Evolutionary conservation across 2,113 vertebrate genomes (phyloP).

Genomic region (Chionis minor): DNA sequence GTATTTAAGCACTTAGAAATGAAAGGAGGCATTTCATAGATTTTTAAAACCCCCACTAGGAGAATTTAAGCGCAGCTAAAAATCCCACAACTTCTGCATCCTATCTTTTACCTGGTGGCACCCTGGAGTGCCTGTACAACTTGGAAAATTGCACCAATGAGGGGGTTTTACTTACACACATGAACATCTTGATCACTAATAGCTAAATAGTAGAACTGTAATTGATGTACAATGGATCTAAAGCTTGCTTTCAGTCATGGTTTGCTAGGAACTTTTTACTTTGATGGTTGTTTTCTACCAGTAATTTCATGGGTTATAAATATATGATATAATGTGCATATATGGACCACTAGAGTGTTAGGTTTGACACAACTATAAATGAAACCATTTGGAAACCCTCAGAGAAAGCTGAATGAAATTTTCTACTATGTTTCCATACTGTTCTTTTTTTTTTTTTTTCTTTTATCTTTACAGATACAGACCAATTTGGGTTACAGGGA

Average conservation of each 20-base stretch:
- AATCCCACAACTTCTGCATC: neutral
- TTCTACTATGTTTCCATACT: neutral
- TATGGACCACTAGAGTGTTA: neutral
- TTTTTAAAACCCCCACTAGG: neutral
- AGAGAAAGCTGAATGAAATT: neutral
- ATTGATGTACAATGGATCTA: neutral
- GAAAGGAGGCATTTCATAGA: neutral
- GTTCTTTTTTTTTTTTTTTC: neutral
- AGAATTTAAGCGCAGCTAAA: neutral
- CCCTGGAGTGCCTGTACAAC: neutral
- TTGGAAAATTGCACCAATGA: neutral
- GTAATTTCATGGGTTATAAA: neutral
- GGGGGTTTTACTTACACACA: neutral
- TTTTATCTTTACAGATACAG: neutral
- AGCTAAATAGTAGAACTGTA: neutral
- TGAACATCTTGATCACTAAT: neutral
- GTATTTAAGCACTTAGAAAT: neutral
- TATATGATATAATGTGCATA: neutral
- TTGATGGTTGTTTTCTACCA: neutral
- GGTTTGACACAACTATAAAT: neutral
- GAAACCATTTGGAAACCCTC: neutral
- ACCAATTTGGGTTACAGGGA: neutral
- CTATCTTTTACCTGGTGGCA: neutral
- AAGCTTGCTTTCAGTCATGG: neutral
- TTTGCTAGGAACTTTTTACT: neutral